phyloP scores from a whole-genome alignment of 2,797 vertebrate genomes.

The Protosalanx chinensis region DNA sequence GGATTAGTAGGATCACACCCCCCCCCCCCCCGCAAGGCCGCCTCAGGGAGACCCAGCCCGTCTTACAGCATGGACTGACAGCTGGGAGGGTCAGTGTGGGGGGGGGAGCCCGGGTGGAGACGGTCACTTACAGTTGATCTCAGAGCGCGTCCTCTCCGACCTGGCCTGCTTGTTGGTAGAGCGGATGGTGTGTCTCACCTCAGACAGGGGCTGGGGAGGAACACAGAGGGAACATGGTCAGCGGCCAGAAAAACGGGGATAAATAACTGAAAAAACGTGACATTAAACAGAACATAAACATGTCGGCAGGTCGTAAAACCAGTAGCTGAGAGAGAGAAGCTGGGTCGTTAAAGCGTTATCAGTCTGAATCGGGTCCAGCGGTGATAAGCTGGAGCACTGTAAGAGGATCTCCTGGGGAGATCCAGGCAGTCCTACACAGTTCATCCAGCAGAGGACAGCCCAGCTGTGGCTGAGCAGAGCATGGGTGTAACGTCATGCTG shows the following conservation, averaged over 20 bases:
- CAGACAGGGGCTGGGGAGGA: slow-evolving; percentile 76
- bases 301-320: background rate
- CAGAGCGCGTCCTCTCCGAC: slow-evolving; percentile 88
- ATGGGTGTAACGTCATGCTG: too few species aligned
- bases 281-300: background rate
- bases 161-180: slow-evolving; percentile 86
- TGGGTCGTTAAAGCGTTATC: too few species aligned
- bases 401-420: too few species aligned
- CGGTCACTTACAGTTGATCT: slow-evolving; percentile 91
- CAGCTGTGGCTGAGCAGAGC: too few species aligned
- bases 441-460: too few species aligned
- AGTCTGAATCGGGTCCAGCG: slow-evolving; percentile 11
- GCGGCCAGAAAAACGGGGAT: too few species aligned
- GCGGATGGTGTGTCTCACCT: slow-evolving; percentile 93
- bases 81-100: background rate
- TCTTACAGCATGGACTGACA: slow-evolving; percentile 15
- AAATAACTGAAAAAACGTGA: too few species aligned
- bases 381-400: slow-evolving; percentile 23
- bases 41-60: slow-evolving; percentile 28
- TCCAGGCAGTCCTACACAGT: too few species aligned
- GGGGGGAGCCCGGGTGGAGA: background rate
- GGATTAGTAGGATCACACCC: slow-evolving; percentile 49
- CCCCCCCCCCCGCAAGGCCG: background rate
- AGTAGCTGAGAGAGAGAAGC: background rate
- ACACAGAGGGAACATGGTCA: too few species aligned